Conservation (phyloP, 2,888 invertebrate genomes). For the Ectemnius cavifrons region DNA sequence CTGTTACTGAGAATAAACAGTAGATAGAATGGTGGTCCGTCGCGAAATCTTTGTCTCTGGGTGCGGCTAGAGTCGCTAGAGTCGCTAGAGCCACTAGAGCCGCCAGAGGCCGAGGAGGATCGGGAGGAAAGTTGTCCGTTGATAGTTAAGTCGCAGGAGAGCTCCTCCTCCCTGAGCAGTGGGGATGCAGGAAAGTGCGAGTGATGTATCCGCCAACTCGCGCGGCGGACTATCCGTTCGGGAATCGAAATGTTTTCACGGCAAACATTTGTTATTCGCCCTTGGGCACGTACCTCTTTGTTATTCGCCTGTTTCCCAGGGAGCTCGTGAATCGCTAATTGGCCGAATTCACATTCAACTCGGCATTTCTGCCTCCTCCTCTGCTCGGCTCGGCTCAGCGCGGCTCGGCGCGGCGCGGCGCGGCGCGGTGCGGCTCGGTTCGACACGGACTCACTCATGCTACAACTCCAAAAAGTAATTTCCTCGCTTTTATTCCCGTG, state of each 20-base stretch:
- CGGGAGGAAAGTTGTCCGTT: too few relatives aligned
- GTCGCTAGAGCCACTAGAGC: too few relatives aligned
- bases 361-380: neutral
- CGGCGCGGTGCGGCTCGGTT: too few relatives aligned
- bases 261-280: slow-evolving; percentile 39
- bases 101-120: too few relatives aligned
- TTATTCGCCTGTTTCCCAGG: slow-evolving; percentile 15
- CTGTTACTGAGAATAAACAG: too few relatives aligned
- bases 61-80: too few relatives aligned
- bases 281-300: slow-evolving; percentile 13
- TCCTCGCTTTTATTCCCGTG: neutral
- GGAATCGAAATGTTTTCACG: slow-evolving; percentile 29
- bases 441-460: too few relatives aligned
- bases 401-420: too few relatives aligned
- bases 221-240: neutral
- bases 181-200: slow-evolving; percentile 7
- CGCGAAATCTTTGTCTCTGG: too few relatives aligned
- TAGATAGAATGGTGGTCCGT: too few relatives aligned
- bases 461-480: slow-evolving; percentile 15
- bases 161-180: neutral
- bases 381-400: neutral
- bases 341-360: slow-evolving; percentile 22
- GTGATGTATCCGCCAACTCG: neutral
- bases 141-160: too few relatives aligned
- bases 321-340: slow-evolving; percentile 42